Percentiles rank a stretch among this genome's conserved stretches.
These are phyloP conservation scores for Minunthozetes semirufus DNA, from an alignment of 2,888 invertebrate genomes.

Conservation along the genomic window DNA sequence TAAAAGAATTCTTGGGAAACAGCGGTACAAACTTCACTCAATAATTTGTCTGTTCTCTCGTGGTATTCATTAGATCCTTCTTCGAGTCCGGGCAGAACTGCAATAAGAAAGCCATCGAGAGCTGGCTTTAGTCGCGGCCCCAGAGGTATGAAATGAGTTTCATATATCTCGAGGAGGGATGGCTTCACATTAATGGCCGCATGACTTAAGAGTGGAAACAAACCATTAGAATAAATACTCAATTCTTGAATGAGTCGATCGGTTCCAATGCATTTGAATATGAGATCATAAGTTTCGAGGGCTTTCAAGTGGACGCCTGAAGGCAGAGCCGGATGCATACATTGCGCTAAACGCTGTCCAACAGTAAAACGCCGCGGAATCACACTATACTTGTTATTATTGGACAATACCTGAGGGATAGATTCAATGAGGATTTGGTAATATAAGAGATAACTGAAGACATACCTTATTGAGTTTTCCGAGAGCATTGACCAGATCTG, in stretches of 20 bases:
- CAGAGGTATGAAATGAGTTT: conserved; percentile 77
- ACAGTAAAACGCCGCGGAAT: conserved; percentile 80
- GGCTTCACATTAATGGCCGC: conserved; percentile 85
- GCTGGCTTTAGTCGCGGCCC: conserved; percentile 69
- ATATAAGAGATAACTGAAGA: conserved; percentile 4
- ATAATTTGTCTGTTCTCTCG: conserved; percentile 57
- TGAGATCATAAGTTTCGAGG: conserved; percentile 74
- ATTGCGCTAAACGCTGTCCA: conserved; percentile 82
- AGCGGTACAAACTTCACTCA: conserved; percentile 66
- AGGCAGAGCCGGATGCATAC: conserved; percentile 84
- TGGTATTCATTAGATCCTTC: conserved; percentile 76
- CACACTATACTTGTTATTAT: conserved; percentile 71
- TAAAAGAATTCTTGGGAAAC: conserved; percentile 73
- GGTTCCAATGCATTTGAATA: conserved; percentile 79
- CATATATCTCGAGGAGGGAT: conserved; percentile 70
- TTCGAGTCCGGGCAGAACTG: conserved; percentile 77
- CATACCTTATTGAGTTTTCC: conserved; percentile 79
- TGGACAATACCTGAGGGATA: conserved; percentile 60
- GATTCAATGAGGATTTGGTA: neutral
- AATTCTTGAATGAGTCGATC: conserved; percentile 68
- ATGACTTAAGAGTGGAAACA: conserved; percentile 79
- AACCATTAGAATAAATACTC: conserved; percentile 74
- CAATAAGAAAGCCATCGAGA: conserved; percentile 77
- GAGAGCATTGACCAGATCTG: conserved; percentile 80
- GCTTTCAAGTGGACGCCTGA: conserved; percentile 86